A percentile compares a stretch with the other conserved stretches of the same genome.
These are phyloP conservation scores for Pseudomyrmex sp. DNA, from an alignment of 1,140 invertebrate species.

Conservation along the genomic window DNA sequence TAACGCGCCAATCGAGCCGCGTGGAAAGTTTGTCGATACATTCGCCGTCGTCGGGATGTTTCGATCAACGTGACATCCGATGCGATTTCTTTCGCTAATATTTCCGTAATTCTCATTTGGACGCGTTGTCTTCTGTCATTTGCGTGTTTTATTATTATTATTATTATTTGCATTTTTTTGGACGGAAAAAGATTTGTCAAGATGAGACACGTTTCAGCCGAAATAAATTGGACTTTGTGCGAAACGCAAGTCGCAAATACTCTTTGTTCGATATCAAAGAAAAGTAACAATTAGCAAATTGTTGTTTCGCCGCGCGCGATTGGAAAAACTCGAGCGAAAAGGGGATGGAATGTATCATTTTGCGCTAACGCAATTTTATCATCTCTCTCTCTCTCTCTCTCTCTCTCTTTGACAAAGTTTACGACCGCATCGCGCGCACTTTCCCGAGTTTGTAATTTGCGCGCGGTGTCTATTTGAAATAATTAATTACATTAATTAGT, in stretches of 20 bases:
- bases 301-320: not conserved
- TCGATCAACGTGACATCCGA: not conserved
- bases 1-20: slow-evolving; percentile 62
- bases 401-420: no score
- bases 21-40: slow-evolving; percentile 66
- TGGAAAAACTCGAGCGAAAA: not conserved
- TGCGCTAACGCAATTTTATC: slow-evolving; percentile 23
- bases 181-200: no score
- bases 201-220: no score
- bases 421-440: not conserved
- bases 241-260: slow-evolving; percentile 2
- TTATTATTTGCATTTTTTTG: no score
- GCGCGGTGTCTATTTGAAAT: not conserved
- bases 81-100: no score
- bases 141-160: no score
- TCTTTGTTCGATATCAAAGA: slow-evolving; percentile 6
- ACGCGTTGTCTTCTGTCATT: no score
- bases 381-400: not conserved
- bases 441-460: slow-evolving; percentile 16
- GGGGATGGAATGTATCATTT: slow-evolving; percentile 19
- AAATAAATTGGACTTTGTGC: no score
- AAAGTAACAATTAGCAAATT: slow-evolving; percentile 23
- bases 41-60: slow-evolving; percentile 17
- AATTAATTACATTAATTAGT: slow-evolving; percentile 57
- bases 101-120: no score